These are phyloP conservation scores for Dascillus cervinus DNA, from an alignment of 2,888 invertebrate species.

Conservation along the genomic window DNA sequence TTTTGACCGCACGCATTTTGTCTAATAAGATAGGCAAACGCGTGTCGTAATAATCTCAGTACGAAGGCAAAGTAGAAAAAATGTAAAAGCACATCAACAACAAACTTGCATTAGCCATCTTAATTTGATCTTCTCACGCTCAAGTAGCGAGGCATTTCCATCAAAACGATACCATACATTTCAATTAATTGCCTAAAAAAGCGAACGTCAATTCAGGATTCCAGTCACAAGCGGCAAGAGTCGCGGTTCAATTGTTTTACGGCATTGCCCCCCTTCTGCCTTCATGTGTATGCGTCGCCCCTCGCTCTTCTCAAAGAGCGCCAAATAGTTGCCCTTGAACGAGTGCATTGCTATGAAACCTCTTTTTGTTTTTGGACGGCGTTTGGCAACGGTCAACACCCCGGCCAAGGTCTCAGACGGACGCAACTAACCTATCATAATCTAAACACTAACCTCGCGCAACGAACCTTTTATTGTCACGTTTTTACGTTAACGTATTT, in stretches of 20 bases:
- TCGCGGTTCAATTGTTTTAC: slow-evolving; percentile 44
- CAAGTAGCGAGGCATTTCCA: slow-evolving; percentile 30
- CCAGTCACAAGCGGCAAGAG: slow-evolving; percentile 41
- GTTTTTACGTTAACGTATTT: slow-evolving; percentile 19
- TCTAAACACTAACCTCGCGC: slow-evolving; percentile 35
- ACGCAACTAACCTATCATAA: slow-evolving; percentile 41
- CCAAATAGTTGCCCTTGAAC: slow-evolving; percentile 45
- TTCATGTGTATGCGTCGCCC: too few relatives aligned
- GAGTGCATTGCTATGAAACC: slow-evolving; percentile 43
- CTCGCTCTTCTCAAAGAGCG: slow-evolving; percentile 28
- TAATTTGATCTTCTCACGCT: slow-evolving; percentile 24
- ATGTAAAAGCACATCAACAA: too few relatives aligned
- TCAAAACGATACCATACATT: slow-evolving; percentile 39
- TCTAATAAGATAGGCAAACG: too few relatives aligned
- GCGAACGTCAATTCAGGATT: slow-evolving; percentile 41
- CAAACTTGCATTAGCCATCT: slow-evolving; percentile 1
- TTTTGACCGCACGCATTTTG: too few relatives aligned
- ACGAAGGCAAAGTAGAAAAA: too few relatives aligned
- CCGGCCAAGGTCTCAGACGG: slow-evolving; percentile 41
- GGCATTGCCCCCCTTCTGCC: slow-evolving; percentile 31
- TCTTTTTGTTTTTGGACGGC: slow-evolving; percentile 43
- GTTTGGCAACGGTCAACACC: slow-evolving; percentile 45
- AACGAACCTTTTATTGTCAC: slow-evolving; percentile 21
- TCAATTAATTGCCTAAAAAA: slow-evolving; percentile 41
- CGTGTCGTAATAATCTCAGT: too few relatives aligned